Evolutionary conservation across 2,113 vertebrate species (phyloP), one percentile per base, ranked within the genome.

Genomic region (Etia nguti): DNA sequence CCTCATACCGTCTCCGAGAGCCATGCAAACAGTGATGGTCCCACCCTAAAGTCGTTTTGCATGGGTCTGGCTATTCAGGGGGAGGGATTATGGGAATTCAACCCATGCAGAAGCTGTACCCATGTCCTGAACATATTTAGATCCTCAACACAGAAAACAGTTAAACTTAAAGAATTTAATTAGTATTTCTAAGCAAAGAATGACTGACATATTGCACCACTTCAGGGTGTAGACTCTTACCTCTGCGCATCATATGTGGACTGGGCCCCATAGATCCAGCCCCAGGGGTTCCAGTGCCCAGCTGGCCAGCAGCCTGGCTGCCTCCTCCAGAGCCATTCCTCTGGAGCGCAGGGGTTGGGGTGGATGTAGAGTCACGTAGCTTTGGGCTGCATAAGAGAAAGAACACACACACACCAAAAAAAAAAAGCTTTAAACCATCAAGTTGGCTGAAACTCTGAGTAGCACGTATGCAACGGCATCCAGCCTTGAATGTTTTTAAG

Each of bases 221-320:
- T 8, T 31, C 20, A 36, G 16, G 43, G 11, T 22, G 55, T 10
- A 12, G n/a, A 59, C 12, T 86, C 93, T 93, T 57, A 99, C 99
- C 98, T 97, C 98, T 95, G 89, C 97, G 97, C 83, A 97, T 81
- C 10, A 97, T 93, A 8, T 98, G 98, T 20, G 98, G 98, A 92
- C 99, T 99, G 31, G 97, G 98, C 8, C 97, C 98, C 92, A 93
- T 94, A 6, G 97, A 94, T 2, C 97, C 95, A 1, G 89, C 90
- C 80, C 96, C 97, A 0, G 95, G 82, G 20, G 92, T 93, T 88
- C 88, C 96, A 1, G 92, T 88, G 0, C 92, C 92, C 65, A 97
- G 96, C 94, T 98, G 98, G 29, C 94, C 95, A 20, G 93, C 38
- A 88, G 94, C n/a, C 55, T 92, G 96, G 54, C 86, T 87, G 0